Percentiles rank a stretch among this genome's conserved stretches.
Evolutionary conservation across 2,113 vertebrate species (phyloP).

Genomic region (Tragelaphus buxtoni): DNA sequence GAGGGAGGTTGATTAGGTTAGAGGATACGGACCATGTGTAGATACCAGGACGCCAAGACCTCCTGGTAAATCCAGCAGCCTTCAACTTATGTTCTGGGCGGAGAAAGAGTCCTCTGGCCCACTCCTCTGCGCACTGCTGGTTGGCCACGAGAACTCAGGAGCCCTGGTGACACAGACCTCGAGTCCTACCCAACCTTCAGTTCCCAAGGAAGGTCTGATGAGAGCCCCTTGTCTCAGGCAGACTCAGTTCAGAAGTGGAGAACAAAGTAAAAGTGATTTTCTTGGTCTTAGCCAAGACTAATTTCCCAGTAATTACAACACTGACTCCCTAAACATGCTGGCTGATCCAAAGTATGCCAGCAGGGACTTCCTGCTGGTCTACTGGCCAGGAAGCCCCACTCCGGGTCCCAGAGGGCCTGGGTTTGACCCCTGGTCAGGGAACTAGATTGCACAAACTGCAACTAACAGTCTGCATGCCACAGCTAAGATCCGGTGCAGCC

Average conservation of each 20-base stretch:
- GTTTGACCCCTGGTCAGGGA: not conserved
- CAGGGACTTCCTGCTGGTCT: not conserved
- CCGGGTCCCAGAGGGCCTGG: not conserved
- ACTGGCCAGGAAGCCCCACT: not conserved
- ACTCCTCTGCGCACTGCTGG: rapidly evolving
- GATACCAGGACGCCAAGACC: not conserved
- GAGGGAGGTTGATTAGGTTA: rapidly evolving
- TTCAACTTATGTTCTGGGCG: not conserved
- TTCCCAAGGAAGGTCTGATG: not conserved
- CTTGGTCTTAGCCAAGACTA: not conserved
- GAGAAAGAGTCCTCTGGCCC: no score
- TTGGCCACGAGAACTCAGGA: rapidly evolving
- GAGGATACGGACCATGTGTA: not conserved
- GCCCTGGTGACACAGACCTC: not conserved
- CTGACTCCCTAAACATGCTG: rapidly evolving
- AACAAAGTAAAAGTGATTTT: no score
- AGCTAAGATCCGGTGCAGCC: rapidly evolving
- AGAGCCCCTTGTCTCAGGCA: rapidly evolving
- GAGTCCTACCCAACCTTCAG: rapidly evolving
- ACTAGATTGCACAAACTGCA: rapidly evolving
- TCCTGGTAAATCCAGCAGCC: not conserved
- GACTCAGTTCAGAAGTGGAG: not conserved
- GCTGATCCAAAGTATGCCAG: not conserved
- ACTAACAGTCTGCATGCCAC: rapidly evolving
- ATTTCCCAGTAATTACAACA: not conserved